Percentiles rank a stretch among this genome's conserved stretches.
Evolutionary conservation across 1,140 invertebrate species (phyloP).

Genomic region (Tenebrio molitor): DNA sequence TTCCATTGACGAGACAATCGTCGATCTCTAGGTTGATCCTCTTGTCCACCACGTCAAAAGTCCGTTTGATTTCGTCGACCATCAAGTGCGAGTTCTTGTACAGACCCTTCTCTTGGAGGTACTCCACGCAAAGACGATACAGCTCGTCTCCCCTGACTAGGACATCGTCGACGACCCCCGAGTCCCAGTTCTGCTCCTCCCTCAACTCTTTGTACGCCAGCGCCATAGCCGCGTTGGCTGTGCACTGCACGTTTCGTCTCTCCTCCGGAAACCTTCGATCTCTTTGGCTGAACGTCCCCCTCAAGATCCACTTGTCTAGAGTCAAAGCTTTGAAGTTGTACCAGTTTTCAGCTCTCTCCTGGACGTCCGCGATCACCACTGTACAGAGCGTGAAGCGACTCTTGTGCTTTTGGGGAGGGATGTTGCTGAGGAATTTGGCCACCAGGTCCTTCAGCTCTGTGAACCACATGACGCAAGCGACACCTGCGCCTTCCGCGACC

Average conservation of each 20-base stretch:
- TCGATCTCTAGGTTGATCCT: slow-evolving; percentile 56
- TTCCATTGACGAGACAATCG: slow-evolving; percentile 60
- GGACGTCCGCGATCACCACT: slow-evolving; percentile 63
- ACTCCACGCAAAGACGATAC: slow-evolving; percentile 66
- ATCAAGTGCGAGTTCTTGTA: slow-evolving; percentile 50
- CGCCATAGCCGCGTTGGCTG: slow-evolving; percentile 66
- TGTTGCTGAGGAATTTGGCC: slow-evolving; percentile 62
- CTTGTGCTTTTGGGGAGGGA: slow-evolving; percentile 64
- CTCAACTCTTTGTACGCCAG: slow-evolving; percentile 63
- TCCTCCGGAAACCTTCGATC: slow-evolving; percentile 66
- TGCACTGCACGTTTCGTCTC: slow-evolving; percentile 68
- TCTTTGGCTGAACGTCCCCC: slow-evolving; percentile 67
- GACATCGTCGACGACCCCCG: slow-evolving; percentile 66
- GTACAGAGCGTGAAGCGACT: slow-evolving; percentile 65
- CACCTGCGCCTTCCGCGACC: slow-evolving; percentile 28
- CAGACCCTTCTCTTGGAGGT: slow-evolving; percentile 65
- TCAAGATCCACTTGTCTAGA: slow-evolving; percentile 66
- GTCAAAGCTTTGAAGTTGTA: slow-evolving; percentile 67
- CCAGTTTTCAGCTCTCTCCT: slow-evolving; percentile 66
- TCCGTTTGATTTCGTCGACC: slow-evolving; percentile 61
- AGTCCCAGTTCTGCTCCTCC: slow-evolving; percentile 64
- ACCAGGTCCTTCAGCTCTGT: slow-evolving; percentile 47
- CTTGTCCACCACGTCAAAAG: slow-evolving; percentile 58
- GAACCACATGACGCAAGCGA: not conserved
- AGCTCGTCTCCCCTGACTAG: slow-evolving; percentile 66